A percentile compares a stretch with the other conserved stretches of the same genome.
Evolutionary conservation across 2,113 vertebrate species (phyloP).

Genomic region (Cariama cristata): DNA sequence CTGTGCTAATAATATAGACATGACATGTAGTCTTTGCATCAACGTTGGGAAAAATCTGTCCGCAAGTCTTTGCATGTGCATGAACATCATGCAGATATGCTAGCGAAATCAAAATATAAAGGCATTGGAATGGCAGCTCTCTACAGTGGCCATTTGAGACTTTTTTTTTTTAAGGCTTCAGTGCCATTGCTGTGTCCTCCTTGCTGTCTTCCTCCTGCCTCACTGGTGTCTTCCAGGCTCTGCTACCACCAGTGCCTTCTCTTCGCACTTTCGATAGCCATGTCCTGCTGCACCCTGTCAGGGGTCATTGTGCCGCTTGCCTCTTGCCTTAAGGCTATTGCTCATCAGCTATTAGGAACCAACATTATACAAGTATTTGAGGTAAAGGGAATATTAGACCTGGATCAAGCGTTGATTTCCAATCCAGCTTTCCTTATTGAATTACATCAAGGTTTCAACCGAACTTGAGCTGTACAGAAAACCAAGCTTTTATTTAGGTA

Average conservation of each 20-base stretch:
- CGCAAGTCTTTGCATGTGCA: neutral
- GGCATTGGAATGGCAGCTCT: neutral
- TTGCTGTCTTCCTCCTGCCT: neutral
- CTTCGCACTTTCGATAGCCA: neutral
- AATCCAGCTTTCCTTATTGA: neutral
- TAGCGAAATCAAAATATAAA: neutral
- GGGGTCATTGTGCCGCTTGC: neutral
- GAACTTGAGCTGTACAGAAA: conserved; percentile 5
- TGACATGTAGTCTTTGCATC: neutral
- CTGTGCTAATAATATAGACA: neutral
- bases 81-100: neutral
- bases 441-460: neutral
- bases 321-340: neutral
- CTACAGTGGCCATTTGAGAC: neutral
- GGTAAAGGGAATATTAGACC: neutral
- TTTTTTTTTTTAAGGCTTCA: neutral
- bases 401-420: neutral
- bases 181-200: neutral
- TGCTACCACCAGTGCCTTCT: neutral
- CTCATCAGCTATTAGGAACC: neutral
- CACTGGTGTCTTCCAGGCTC: neutral
- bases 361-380: neutral
- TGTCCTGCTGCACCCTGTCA: neutral
- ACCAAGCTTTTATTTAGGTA: neutral
- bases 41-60: neutral